These are phyloP conservation scores for Saguinus imperator DNA, from an alignment of 2,113 vertebrate genomes.

Conservation along the genomic window DNA sequence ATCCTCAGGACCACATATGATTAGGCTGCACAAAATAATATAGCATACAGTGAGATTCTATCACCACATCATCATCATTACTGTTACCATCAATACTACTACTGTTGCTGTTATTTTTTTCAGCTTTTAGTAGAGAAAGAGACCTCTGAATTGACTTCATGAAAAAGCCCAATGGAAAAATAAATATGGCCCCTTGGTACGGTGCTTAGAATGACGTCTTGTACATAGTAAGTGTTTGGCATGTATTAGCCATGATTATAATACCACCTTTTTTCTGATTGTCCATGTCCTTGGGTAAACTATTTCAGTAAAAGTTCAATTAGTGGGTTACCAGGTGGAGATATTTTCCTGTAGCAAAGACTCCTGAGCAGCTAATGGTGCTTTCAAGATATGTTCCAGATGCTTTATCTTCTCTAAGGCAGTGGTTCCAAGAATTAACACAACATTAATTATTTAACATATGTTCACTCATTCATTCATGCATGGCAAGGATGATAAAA, in stretches of 20 bases:
- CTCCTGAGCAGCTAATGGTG: neutral
- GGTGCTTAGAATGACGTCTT: neutral
- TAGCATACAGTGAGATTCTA: neutral
- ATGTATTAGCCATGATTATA: neutral
- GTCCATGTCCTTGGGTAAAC: neutral
- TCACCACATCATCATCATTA: neutral
- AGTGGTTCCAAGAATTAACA: neutral
- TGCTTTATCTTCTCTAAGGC: neutral
- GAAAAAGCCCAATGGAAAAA: neutral
- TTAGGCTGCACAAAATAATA: neutral
- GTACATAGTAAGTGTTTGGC: neutral
- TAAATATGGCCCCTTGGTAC: neutral
- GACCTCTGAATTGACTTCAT: neutral
- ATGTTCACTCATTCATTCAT: neutral
- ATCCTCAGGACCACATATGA: neutral
- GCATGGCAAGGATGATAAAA: neutral
- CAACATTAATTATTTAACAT: neutral
- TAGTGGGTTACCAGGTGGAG: neutral
- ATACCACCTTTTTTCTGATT: neutral
- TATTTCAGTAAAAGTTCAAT: neutral
- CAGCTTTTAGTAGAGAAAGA: neutral
- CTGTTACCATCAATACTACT: neutral
- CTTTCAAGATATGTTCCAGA: neutral
- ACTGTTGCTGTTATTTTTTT: neutral
- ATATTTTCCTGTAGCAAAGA: neutral